These are phyloP conservation scores for Lissocephala sabroskyi DNA, from an alignment of 2,888 invertebrate genomes.

Conservation along the genomic window DNA sequence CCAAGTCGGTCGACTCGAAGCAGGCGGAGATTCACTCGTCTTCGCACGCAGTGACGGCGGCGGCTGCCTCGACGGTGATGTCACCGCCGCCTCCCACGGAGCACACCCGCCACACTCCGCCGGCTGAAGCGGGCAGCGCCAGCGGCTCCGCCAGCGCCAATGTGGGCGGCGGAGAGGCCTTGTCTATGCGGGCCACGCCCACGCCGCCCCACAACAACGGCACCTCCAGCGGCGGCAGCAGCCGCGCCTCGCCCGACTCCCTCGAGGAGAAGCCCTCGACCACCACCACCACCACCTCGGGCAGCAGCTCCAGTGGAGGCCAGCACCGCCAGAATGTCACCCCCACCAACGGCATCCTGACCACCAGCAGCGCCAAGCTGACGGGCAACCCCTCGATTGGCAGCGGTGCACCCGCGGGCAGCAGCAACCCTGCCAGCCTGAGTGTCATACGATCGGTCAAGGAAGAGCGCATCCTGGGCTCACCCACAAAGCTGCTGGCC, in stretches of 20 bases:
- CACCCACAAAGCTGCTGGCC: constrained; percentile 69
- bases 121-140: too few relatives aligned
- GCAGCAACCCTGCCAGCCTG: constrained; percentile 55
- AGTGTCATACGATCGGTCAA: constrained; percentile 72
- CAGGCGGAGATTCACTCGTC: constrained; percentile 69
- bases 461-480: constrained; percentile 69
- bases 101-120: constrained; percentile 39
- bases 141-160: background rate
- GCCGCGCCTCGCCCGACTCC: constrained; percentile 71
- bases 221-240: constrained; percentile 61
- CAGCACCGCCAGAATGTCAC: constrained; percentile 30
- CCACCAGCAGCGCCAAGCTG: constrained; percentile 18
- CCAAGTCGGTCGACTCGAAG: constrained; percentile 17
- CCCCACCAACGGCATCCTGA: constrained; percentile 58
- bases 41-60: constrained; percentile 54
- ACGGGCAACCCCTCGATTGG: constrained; percentile 18
- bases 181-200: constrained; percentile 56
- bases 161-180: constrained; percentile 14
- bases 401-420: constrained; percentile 25
- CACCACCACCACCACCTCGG: constrained; percentile 41
- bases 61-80: constrained; percentile 65
- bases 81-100: constrained; percentile 61
- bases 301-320: constrained; percentile 4
- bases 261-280: constrained; percentile 71
- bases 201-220: constrained; percentile 69